Evolutionary conservation across 37 sponge, comb jelly and placozoan species (phyloP), one percentile per base, ranked within the genome.

Genomic region (Spongia lamella): DNA sequence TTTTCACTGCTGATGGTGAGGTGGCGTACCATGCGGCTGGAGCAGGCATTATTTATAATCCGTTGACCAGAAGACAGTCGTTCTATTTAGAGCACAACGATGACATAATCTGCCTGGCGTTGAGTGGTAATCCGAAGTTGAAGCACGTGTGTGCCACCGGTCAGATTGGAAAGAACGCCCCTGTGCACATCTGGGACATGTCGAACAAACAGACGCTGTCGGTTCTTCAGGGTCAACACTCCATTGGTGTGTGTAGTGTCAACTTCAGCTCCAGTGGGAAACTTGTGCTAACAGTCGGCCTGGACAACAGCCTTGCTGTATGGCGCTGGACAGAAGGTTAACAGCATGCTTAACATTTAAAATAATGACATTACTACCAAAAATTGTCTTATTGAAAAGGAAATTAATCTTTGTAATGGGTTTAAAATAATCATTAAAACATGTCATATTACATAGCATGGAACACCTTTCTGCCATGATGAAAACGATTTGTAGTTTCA

Each of bases 81-180:
- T 97, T 97, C 82, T 97, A 94, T 80, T 50, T 89, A 58, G 88
- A 97, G 77, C 98, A 97, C 86, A 97, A 86, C 49, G 98, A 97
- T 70, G 98, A 97, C 69, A 94, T 97, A 63, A 67, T 94, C 14
- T 86, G 87, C 53, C 56, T 97, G 13, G 54, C 80, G 52, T 75
- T 94, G 50, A 88, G 84, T 61, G 61, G 82, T 33, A 79, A 79
- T 54, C 78, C 72, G 15, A 88, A 80, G 56, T 71, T 80, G 7
- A 32, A 52, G 25, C 68, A 84, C 5, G 74, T 92, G 19, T 85
- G 88, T 15, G 93, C 93, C 51, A 85, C 90, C 14, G 94, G 89
- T 47, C 98, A 91, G 79, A 83, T 97, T 32, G 95, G 98, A 0
- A 84, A 77, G 78, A n/a, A 81, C 1, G 98, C 84, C 25, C 77